phyloP scores from a whole-genome alignment of 1,140 invertebrate genomes.

The Venustaconcha ellipsiformis region DNA sequence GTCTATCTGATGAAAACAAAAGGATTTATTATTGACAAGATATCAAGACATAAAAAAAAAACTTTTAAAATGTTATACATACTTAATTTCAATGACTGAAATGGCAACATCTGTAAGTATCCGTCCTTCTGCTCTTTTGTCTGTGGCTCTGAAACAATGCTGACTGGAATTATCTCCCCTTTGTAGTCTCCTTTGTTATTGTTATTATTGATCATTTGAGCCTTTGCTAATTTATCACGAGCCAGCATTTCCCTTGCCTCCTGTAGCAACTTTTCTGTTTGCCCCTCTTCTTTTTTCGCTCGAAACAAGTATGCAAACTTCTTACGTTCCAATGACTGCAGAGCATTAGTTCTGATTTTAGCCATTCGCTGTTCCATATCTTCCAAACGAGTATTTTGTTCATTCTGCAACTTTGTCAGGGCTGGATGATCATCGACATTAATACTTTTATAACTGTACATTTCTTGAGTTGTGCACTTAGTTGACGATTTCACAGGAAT shows the following conservation, averaged over 20 bases:
- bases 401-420: constrained; percentile 50
- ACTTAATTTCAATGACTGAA: too few relatives aligned
- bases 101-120: too few relatives aligned
- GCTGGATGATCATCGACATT: constrained; percentile 46
- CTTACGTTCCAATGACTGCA: constrained; percentile 46
- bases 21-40: too few relatives aligned
- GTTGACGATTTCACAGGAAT: constrained; percentile 7
- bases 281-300: constrained; percentile 37
- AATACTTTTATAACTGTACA: constrained; percentile 26
- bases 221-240: not conserved
- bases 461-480: constrained; percentile 17
- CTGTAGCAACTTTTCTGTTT: constrained; percentile 39
- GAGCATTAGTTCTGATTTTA: constrained; percentile 47
- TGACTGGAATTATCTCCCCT: constrained; percentile 55
- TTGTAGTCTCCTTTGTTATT: constrained; percentile 33
- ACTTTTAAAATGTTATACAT: too few relatives aligned
- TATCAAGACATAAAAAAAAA: too few relatives aligned
- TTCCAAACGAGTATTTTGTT: constrained; percentile 50
- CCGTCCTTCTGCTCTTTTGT: not conserved
- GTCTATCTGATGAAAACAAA: too few relatives aligned
- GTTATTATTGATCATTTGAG: too few relatives aligned
- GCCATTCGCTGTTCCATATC: constrained; percentile 51
- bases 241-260: constrained; percentile 44
- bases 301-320: constrained; percentile 54
- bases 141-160: constrained; percentile 34